Conservation (phyloP, 2,113 vertebrate genomes). For the Gobiocypris rarus region DNA sequence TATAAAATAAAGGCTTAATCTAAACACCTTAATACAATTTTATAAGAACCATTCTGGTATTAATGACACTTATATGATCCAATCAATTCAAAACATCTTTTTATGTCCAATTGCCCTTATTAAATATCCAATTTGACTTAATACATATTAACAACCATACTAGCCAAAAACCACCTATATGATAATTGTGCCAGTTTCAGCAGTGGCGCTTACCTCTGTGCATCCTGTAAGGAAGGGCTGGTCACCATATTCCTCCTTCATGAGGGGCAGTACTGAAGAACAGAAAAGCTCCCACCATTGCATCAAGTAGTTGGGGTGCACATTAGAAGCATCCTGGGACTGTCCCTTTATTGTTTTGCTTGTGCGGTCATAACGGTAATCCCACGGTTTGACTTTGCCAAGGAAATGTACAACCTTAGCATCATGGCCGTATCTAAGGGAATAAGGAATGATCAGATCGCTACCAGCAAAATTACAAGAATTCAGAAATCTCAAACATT, state of each 20-base stretch:
- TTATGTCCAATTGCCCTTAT: no score
- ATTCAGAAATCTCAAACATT: background rate
- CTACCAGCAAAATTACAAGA: background rate
- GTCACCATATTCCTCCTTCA: constrained; percentile 80
- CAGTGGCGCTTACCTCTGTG: constrained; percentile 64
- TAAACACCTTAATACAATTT: no score
- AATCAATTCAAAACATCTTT: background rate
- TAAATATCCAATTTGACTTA: background rate
- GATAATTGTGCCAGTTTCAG: background rate
- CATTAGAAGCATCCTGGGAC: constrained; percentile 69
- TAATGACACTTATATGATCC: background rate
- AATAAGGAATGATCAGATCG: background rate
- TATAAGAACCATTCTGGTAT: background rate
- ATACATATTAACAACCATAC: background rate
- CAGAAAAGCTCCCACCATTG: constrained; percentile 90
- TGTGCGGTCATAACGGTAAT: constrained; percentile 84
- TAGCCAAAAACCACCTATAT: background rate
- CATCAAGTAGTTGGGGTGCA: constrained; percentile 85
- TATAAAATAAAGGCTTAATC: no score
- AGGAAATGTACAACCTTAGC: constrained; percentile 97
- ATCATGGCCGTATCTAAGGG: constrained; percentile 83
- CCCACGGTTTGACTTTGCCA: constrained; percentile 91
- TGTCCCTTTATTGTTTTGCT: constrained; percentile 81
- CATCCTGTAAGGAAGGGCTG: constrained; percentile 71
- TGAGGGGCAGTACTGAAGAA: constrained; percentile 76